A percentile compares a stretch with the other conserved stretches of the same genome.
These are phyloP conservation scores for Tragulus kanchil DNA, from an alignment of 2,113 vertebrate genomes.

Conservation along the genomic window DNA sequence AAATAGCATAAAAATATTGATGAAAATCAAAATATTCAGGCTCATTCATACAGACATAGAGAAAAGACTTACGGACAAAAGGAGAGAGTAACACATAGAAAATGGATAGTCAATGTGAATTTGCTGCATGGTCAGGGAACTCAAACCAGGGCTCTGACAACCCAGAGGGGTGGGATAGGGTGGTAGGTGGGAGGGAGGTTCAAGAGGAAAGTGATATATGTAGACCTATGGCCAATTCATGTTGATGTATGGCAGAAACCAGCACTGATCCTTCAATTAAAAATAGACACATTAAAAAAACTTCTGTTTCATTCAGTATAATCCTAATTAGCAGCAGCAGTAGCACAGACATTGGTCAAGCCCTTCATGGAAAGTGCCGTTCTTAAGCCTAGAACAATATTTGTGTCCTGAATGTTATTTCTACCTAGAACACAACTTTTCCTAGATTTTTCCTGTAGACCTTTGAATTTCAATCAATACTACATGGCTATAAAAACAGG, in stretches of 20 bases:
- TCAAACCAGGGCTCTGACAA: background rate
- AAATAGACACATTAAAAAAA: background rate
- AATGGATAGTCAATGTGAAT: background rate
- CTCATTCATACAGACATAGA: background rate
- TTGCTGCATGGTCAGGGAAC: background rate
- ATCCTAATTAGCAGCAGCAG: background rate
- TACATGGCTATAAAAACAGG: background rate
- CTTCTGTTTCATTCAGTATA: background rate
- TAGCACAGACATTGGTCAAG: background rate
- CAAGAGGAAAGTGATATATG: background rate
- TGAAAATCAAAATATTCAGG: background rate
- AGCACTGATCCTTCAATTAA: background rate
- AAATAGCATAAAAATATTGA: background rate
- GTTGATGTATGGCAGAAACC: background rate
- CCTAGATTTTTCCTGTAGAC: background rate
- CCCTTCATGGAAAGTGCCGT: background rate
- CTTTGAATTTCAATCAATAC: conserved; percentile 36
- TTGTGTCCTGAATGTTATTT: background rate
- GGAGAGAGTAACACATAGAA: background rate
- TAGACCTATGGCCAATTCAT: background rate
- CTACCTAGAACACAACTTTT: background rate
- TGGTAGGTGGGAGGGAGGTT: background rate
- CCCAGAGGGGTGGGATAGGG: background rate
- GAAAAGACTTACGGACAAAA: background rate
- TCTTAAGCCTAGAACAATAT: background rate